A percentile compares a stretch with the other conserved stretches of the same genome.
Evolutionary conservation across 2,113 vertebrate species (phyloP).

Genomic region (Merops nubicus): DNA sequence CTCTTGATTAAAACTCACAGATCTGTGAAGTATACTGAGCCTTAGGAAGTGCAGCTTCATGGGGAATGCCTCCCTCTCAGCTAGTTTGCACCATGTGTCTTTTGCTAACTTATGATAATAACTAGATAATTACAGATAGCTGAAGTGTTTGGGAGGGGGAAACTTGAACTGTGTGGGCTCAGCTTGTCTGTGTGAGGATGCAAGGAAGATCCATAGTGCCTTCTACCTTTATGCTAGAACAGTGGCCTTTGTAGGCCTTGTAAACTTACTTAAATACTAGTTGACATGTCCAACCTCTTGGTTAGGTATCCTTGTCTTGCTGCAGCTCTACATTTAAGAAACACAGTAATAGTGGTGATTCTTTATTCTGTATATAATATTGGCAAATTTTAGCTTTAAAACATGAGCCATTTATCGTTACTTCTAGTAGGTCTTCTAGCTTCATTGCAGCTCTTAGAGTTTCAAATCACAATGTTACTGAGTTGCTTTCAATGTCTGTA

Average conservation of each 20-base stretch:
- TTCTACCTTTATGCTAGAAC: not conserved
- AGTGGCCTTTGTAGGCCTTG: not conserved
- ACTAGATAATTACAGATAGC: not conserved
- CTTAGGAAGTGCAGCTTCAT: not conserved
- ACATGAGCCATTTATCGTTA: not conserved
- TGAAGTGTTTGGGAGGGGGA: not conserved
- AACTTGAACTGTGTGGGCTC: not conserved
- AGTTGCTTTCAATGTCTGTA: constrained; percentile 15
- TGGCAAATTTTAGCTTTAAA: not conserved
- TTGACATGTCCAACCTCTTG: not conserved
- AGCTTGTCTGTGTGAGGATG: not conserved
- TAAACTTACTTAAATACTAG: not conserved
- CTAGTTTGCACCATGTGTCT: not conserved
- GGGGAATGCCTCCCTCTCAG: not conserved
- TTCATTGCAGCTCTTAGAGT: not conserved
- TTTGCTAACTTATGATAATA: not conserved
- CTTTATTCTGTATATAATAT: not conserved
- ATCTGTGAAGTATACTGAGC: not conserved
- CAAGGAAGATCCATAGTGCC: not conserved
- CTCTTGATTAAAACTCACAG: not conserved
- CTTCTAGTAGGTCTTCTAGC: not conserved
- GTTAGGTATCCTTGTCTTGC: not conserved
- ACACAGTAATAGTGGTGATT: not conserved
- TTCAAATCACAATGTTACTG: not conserved
- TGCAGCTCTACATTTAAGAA: not conserved